A percentile compares a stretch with the other conserved stretches of the same genome.
Evolutionary conservation across 1,140 invertebrate genomes (phyloP).

Genomic region (Heterodera carotae): DNA sequence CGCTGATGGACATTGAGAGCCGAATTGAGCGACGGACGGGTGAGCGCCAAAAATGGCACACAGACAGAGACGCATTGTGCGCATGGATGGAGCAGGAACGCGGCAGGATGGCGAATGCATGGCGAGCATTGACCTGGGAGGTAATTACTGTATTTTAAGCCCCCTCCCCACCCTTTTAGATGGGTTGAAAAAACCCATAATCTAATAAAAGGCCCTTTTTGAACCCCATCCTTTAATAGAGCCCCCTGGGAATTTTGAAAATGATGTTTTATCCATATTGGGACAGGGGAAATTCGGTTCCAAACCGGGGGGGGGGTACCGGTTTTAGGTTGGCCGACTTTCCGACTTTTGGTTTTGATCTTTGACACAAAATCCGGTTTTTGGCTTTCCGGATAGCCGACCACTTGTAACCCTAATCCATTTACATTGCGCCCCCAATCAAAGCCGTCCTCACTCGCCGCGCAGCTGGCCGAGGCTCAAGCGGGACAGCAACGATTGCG

Average conservation of each 20-base stretch:
- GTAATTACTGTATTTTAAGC: not conserved
- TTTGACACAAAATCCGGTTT: not conserved
- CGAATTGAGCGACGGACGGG: not conserved
- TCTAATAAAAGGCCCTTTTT: too few relatives aligned
- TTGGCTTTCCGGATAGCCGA: too few relatives aligned
- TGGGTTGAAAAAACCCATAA: too few relatives aligned
- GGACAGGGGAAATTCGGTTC: too few relatives aligned
- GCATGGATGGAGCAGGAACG: conserved; percentile 18
- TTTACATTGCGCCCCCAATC: not conserved
- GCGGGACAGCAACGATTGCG: conserved; percentile 6
- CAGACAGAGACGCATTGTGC: conserved; percentile 13
- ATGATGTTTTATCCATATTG: too few relatives aligned
- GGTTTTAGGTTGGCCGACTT: too few relatives aligned
- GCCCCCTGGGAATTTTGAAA: too few relatives aligned
- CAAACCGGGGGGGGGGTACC: too few relatives aligned
- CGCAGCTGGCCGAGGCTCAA: not conserved
- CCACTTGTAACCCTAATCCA: not conserved
- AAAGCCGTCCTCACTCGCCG: conserved; percentile 12
- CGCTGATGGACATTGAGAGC: conserved; percentile 2
- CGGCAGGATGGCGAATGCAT: not conserved
- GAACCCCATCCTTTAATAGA: too few relatives aligned
- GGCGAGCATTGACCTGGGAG: conserved; percentile 6
- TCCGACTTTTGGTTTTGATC: too few relatives aligned
- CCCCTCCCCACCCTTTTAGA: too few relatives aligned
- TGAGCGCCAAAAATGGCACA: conserved; percentile 4